Evolutionary conservation across 2,888 invertebrate genomes (phyloP), one percentile per base, ranked within the genome.

Genomic region (Candidula unifasciata): DNA sequence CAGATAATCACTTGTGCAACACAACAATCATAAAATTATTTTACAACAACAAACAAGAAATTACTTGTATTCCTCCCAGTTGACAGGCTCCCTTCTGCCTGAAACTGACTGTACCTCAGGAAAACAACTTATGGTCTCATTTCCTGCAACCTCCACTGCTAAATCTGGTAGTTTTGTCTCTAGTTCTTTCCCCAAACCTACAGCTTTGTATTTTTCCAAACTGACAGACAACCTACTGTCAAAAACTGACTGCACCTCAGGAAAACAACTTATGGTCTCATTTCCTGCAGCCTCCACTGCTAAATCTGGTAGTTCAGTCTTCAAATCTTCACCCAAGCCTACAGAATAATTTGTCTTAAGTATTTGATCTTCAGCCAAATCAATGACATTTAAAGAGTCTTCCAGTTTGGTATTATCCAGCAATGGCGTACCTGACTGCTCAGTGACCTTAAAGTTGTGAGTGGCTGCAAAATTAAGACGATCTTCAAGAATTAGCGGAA

Each of bases 11-110:
- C 6, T 44, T 44, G 6, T 13, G 13, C 44, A 44, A 44, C 44
- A 44, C 13, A 44, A 44, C 44, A 44, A 44, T 10, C 44, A 44
- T 6, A 13, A 10, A 44, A 44, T 44, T 44, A 44, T 44, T 44
- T 44, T 13, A n/a, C 21, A 60, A 18, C 60, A 24, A 60, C n/a
- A 60, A 24, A 60, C 21, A 60, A 16, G n/a, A 13, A 60, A 27
- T 76, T 77, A 80, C 80, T 80, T 85, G 80, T 74, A 68, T 68
- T 78, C 80, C 27, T 66, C 64, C 71, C 81, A 81, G 57, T 81
- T 27, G 16, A 71, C 69, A n/a, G 57, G 60, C 2, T 73, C 66
- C 27, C 68, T 52, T 16, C 27, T 73, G 21, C 66, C 66, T 16
- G 8, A 13, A n/a, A 2, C 21, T 1, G 21, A 60, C 6, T 24